Evolutionary conservation across 2,113 vertebrate species (phyloP).

Genomic region (Aegithalos caudatus): DNA sequence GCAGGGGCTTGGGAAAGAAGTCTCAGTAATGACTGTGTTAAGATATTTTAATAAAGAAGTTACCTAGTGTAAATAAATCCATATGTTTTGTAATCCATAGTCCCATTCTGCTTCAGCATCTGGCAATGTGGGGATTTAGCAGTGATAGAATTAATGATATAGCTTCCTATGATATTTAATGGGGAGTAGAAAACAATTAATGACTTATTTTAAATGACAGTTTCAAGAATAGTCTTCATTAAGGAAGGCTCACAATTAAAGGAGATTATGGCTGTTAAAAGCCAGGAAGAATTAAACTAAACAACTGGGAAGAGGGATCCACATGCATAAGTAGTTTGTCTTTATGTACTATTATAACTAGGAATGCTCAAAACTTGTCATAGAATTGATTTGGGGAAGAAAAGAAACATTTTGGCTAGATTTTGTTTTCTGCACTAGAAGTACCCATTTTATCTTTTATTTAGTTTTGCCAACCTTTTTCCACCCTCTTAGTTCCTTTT

Average conservation of each 20-base stretch:
- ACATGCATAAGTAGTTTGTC: neutral
- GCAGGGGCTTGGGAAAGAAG: constrained; percentile 71
- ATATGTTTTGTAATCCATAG: constrained; percentile 66
- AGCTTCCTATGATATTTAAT: constrained; percentile 51
- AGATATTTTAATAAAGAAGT: constrained; percentile 74
- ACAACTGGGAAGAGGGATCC: neutral
- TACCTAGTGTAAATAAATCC: constrained; percentile 74
- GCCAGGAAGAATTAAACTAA: constrained; percentile 3
- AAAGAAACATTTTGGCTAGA: neutral
- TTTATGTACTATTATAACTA: neutral
- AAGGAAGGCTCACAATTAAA: constrained; percentile 32
- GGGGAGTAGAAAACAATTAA: constrained; percentile 45
- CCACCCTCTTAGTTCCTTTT: neutral
- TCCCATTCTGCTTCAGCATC: constrained; percentile 54
- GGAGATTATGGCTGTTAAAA: constrained; percentile 16
- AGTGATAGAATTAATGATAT: constrained; percentile 45
- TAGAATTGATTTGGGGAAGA: neutral
- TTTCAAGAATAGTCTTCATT: constrained; percentile 37
- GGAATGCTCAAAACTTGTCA: neutral
- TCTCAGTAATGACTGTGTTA: constrained; percentile 67
- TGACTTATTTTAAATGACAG: constrained; percentile 52
- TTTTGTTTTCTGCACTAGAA: neutral
- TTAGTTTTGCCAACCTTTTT: neutral
- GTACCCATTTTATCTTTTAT: neutral
- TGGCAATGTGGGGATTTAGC: constrained; percentile 49